phyloP scores from a whole-genome alignment of 2,888 invertebrate genomes.

The Cylindroiulus punctatus region DNA sequence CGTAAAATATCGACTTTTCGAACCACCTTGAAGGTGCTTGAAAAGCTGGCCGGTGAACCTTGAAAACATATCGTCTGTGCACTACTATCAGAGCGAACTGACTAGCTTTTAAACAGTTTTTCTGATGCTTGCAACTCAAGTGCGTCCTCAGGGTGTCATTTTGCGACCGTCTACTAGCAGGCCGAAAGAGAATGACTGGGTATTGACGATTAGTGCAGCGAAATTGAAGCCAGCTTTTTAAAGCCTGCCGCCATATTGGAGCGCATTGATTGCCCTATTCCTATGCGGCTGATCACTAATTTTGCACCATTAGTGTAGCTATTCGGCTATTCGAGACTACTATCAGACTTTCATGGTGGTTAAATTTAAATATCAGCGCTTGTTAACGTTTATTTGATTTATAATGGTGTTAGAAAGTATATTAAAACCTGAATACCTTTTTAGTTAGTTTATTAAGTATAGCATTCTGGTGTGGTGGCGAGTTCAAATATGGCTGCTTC shows the following conservation, averaged over 20 bases:
- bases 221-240: background rate
- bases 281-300: too few relatives aligned
- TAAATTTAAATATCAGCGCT: too few relatives aligned
- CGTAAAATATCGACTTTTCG: slow-evolving; percentile 9
- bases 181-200: background rate
- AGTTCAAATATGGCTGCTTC: too few relatives aligned
- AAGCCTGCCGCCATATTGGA: background rate
- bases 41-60: background rate
- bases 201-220: background rate
- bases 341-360: too few relatives aligned
- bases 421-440: too few relatives aligned
- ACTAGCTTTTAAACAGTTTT: background rate
- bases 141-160: background rate
- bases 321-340: too few relatives aligned
- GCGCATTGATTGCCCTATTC: background rate
- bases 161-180: background rate
- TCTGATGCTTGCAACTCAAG: background rate
- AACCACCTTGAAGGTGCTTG: slow-evolving; percentile 13
- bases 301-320: too few relatives aligned
- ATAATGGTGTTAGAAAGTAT: too few relatives aligned
- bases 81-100: background rate
- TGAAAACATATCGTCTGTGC: background rate
- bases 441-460: too few relatives aligned
- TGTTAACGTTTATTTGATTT: too few relatives aligned
- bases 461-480: too few relatives aligned